phyloP scores from a whole-genome alignment of 2,888 invertebrate species.

The Anticlea derivata region DNA sequence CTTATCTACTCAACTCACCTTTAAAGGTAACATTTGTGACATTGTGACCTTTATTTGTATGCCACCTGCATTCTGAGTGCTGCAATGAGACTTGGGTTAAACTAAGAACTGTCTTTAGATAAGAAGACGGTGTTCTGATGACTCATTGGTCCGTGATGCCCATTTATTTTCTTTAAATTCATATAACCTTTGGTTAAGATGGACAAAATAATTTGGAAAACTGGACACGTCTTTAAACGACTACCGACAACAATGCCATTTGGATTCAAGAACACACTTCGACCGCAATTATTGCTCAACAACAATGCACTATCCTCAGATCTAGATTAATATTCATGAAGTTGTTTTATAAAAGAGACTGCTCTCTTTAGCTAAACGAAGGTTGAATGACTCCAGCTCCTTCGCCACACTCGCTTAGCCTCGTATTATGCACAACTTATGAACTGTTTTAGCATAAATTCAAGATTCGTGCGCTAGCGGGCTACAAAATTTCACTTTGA shows the following conservation, averaged over 20 bases:
- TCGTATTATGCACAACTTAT: constrained; percentile 43
- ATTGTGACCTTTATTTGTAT: constrained; percentile 10
- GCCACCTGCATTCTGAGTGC: constrained; percentile 10
- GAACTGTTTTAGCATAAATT: constrained; percentile 46
- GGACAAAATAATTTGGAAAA: too few species aligned
- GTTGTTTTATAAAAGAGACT: constrained; percentile 60
- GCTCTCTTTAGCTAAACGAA: constrained; percentile 60
- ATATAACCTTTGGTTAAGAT: too few species aligned
- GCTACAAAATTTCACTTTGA: constrained; percentile 37
- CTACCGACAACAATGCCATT: constrained; percentile 51
- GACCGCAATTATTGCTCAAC: constrained; percentile 62
- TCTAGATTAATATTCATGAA: constrained; percentile 73
- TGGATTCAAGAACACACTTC: constrained; percentile 56
- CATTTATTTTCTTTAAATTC: too few species aligned
- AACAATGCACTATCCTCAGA: constrained; percentile 65
- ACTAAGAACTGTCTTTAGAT: neutral
- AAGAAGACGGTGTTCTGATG: too few species aligned
- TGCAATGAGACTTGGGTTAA: neutral
- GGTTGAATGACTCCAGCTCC: constrained; percentile 51
- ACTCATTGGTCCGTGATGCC: too few species aligned
- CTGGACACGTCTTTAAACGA: too few species aligned
- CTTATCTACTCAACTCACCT: constrained; percentile 1
- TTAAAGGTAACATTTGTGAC: neutral
- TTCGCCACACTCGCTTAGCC: constrained; percentile 33
- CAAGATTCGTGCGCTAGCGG: constrained; percentile 31